phyloP scores from a whole-genome alignment of 2,888 invertebrate species.

The Tipula lateralis region DNA sequence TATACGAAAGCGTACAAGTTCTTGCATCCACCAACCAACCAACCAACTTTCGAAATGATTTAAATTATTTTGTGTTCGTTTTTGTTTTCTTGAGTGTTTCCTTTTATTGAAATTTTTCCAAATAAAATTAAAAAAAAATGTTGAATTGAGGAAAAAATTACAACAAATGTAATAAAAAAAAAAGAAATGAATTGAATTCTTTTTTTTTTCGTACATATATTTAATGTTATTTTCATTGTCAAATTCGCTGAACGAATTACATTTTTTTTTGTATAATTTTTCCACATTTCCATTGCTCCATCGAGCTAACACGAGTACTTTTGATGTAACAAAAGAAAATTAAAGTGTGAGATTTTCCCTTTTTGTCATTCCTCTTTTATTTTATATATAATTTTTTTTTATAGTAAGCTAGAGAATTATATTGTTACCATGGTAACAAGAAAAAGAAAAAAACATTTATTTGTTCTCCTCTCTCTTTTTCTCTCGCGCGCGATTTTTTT shows the following conservation, averaged over 20 bases:
- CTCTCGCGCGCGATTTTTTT: neutral
- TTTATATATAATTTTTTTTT: neutral
- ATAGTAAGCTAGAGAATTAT: neutral
- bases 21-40: neutral
- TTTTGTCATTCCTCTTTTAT: neutral
- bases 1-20: no score
- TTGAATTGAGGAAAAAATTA: neutral
- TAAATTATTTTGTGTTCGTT: neutral
- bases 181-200: neutral
- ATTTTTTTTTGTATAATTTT: neutral
- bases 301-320: conserved; percentile 24
- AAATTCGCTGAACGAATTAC: conserved; percentile 19
- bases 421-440: neutral
- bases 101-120: neutral
- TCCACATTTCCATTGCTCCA: neutral
- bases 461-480: neutral
- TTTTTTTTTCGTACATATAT: neutral
- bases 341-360: conserved; percentile 20
- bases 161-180: neutral
- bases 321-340: neutral
- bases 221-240: conserved; percentile 24
- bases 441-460: neutral
- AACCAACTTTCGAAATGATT: neutral
- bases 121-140: neutral
- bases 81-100: neutral